Evolutionary conservation across 2,797 vertebrate species (phyloP).

Genomic region (Dicrostonyx torquatus): DNA sequence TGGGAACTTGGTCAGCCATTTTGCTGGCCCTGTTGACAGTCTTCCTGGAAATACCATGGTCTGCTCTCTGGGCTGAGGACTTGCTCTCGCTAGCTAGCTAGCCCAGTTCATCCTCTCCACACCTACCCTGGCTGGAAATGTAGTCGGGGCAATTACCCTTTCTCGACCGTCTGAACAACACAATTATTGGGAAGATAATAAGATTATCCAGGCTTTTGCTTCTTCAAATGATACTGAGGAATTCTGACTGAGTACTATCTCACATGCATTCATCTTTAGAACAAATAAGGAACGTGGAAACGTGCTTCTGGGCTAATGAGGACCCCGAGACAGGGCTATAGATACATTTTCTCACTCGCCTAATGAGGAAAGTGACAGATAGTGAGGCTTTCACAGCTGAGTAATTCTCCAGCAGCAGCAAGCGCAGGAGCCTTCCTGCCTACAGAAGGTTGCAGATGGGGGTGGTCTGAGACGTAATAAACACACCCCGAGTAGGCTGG

Average conservation of each 20-base stretch:
- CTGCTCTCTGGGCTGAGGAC: neutral
- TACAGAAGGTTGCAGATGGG: conserved; percentile 71
- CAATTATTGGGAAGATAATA: conserved; percentile 84
- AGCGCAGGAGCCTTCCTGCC: conserved; percentile 74
- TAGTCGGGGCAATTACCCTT: conserved; percentile 69
- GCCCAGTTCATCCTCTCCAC: neutral
- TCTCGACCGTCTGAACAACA: conserved; percentile 77
- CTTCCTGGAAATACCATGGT: conserved; percentile 31
- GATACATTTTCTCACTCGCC: conserved; percentile 87
- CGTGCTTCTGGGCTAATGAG: conserved; percentile 87
- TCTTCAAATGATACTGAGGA: conserved; percentile 82
- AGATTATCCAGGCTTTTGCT: conserved; percentile 82
- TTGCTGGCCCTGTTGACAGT: neutral
- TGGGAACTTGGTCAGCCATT: neutral
- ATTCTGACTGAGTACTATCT: conserved; percentile 79
- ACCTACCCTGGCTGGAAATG: conserved; percentile 48
- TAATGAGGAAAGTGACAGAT: conserved; percentile 90
- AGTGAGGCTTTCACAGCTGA: conserved; percentile 88
- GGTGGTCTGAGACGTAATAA: conserved; percentile 78
- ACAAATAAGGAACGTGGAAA: conserved; percentile 84
- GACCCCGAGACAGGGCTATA: conserved; percentile 84
- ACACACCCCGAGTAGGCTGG: conserved; percentile 78
- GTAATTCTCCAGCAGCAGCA: conserved; percentile 87
- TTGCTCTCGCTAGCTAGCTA: neutral
- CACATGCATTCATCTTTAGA: conserved; percentile 86